A percentile compares a stretch with the other conserved stretches of the same genome.
phyloP scores from a whole-genome alignment of 2,113 vertebrate genomes.

The Aptenodytes patagonicus region DNA sequence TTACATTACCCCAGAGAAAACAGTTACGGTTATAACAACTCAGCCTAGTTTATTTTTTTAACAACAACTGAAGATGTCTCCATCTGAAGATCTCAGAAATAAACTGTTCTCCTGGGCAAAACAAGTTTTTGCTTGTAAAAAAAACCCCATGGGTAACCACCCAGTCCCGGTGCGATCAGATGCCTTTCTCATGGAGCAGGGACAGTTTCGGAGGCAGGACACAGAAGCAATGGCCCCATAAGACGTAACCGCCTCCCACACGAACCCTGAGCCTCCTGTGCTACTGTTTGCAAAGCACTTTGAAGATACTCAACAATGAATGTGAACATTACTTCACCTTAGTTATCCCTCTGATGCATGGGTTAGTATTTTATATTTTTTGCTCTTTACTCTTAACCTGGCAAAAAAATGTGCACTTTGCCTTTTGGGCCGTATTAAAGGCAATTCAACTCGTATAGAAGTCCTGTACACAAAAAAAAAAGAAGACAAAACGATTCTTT shows the following conservation, averaged over 20 bases:
- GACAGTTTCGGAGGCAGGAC: neutral
- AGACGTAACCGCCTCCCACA: neutral
- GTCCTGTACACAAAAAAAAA: neutral
- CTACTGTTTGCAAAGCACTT: neutral
- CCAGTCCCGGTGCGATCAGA: accelerated
- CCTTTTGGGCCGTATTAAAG: neutral
- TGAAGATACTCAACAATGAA: neutral
- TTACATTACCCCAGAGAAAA: neutral
- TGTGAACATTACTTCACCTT: neutral
- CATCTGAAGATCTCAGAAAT: neutral
- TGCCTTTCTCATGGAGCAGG: neutral
- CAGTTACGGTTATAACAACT: neutral
- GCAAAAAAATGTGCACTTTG: neutral
- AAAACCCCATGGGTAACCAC: accelerated
- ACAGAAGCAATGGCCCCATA: neutral
- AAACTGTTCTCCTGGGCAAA: neutral
- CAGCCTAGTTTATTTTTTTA: neutral
- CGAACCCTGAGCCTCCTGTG: neutral
- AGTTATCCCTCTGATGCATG: neutral
- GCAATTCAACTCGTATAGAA: neutral
- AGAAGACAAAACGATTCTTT: neutral
- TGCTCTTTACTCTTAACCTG: neutral
- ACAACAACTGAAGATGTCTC: neutral
- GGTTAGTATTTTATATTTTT: neutral
- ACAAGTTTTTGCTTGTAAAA: neutral